Base-by-base conservation (phyloP, 2,113 vertebrate species). In the Grantiella picta region DNA sequence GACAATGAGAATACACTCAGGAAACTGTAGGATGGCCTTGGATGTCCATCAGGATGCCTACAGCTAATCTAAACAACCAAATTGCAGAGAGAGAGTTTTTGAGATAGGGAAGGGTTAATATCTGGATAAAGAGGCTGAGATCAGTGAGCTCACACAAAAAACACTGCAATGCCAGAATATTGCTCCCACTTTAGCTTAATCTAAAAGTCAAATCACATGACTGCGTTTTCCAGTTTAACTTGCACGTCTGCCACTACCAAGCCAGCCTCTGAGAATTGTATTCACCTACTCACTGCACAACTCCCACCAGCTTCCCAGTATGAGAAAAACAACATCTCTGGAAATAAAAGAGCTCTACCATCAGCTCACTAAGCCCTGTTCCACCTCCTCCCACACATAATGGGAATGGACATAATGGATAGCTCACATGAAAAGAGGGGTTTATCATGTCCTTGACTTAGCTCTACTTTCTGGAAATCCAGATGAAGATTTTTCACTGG, bases 131-230 rank as follows among this genome's bases (percentile, higher is more conserved):
- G 45, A 71, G 21, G 8, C 21, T 56, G 59, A 57, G 59, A 86
- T 76, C 31, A 57, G 57, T 12, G 40, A 76, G 33, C 49, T 90
- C 50, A 53, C 27, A 59, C 12, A 83, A 78, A 78, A 92, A 94
- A 14, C 60, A 71, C 56, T 78, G 40, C 60, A 81, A 47, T 57
- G 35, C 44, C 44, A 89, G 80, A 89, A 70, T 61, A 73, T 71
- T 60, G n/a, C 56, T 92, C 52, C 38, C 1, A 1, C 52, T 73
- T 92, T 31, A 60, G 9, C 44, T 91, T 73, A 49, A 93, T 93
- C 64, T 95, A 18, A 90, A 93, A 95, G 68, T 83, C 64, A 90
- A 90, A 93, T 92, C 85, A 93, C 90, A 69, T 90, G 82, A 82
- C 38, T 82, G 9, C 29, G 31, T 91, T 89, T 91, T 92, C 35